Evolutionary conservation across 2,888 invertebrate genomes (phyloP).

Genomic region (Parelbella ahira): DNA sequence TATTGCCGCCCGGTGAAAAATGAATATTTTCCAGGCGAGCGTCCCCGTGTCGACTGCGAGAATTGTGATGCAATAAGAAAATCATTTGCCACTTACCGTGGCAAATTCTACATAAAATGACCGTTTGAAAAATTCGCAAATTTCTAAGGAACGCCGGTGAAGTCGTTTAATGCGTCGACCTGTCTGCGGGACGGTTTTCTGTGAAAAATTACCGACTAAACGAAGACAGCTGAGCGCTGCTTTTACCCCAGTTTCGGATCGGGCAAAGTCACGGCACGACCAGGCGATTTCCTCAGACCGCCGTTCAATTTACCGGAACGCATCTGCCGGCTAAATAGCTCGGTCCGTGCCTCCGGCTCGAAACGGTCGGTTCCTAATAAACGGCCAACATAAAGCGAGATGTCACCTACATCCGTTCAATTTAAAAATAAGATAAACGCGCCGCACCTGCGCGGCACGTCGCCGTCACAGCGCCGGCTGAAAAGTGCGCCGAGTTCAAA

Average conservation of each 20-base stretch:
- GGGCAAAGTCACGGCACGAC: slow-evolving; percentile 58
- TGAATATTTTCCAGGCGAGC: slow-evolving; percentile 51
- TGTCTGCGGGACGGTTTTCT: slow-evolving; percentile 47
- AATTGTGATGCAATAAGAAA: slow-evolving; percentile 40
- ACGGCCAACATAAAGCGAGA: slow-evolving; percentile 26
- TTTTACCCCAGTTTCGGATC: slow-evolving; percentile 62
- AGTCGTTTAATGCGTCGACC: slow-evolving; percentile 44
- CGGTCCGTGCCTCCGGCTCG: slow-evolving; percentile 35
- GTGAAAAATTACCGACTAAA: slow-evolving; percentile 55
- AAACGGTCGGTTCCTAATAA: slow-evolving; percentile 28
- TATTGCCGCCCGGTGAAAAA: slow-evolving; percentile 55
- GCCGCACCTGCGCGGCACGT: slow-evolving; percentile 11
- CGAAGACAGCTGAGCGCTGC: slow-evolving; percentile 47
- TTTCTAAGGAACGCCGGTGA: slow-evolving; percentile 41
- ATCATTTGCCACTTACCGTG: slow-evolving; percentile 34
- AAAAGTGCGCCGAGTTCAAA: slow-evolving; percentile 25
- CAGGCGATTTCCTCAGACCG: slow-evolving; percentile 57
- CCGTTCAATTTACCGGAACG: slow-evolving; percentile 55
- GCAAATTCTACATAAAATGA: slow-evolving; percentile 27
- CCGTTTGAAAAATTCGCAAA: slow-evolving; percentile 31
- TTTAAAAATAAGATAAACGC: slow-evolving; percentile 18
- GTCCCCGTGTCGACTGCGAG: slow-evolving; percentile 29
- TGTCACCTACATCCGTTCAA: slow-evolving; percentile 16
- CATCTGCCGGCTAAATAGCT: slow-evolving; percentile 56
- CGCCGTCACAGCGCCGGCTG: background rate